Evolutionary conservation across 2,113 vertebrate genomes (phyloP), one percentile per base, ranked within the genome.

Genomic region (Hystrix brachyura): DNA sequence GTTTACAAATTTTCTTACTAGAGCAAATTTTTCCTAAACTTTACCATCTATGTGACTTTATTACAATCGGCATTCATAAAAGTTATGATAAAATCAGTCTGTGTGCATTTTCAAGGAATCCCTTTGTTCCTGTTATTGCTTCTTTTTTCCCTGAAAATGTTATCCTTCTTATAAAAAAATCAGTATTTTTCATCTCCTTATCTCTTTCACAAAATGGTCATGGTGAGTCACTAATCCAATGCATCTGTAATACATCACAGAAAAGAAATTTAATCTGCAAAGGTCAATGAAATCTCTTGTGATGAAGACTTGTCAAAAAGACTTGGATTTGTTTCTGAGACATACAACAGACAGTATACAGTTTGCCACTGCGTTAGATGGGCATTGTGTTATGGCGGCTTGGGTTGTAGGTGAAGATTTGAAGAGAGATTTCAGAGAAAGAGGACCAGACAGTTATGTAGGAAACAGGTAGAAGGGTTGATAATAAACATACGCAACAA

Each of bases 231-330:
- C 55, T 69, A 89, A 89, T 65, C 53, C 19, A 59, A 11, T 84
- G 48, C 10, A 76, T 93, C 91, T 93, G 91, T 65, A 93, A 34
- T 89, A 48, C 17, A 87, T 94, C 71, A 93, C 15, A 34, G 62
- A 88, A 87, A 32, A 85, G 55, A 96, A 96, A 98, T 97, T 86
- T 95, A 93, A 95, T 96, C 79, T 93, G 7, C 82, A 81, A 71
- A 93, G 38, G 80, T 97, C 93, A 89, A n/a, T 82, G 27, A 91
- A 82, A 95, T 95, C 86, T 90, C 72, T 93, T 64, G 64, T 60
- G n/a, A 95, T 83, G 14, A 84, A 96, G 87, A 87, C 23, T 89
- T 96, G 86, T 93, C 79, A 93, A 90, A 95, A 94, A 90, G 25
- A 27, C 89, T 8, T 43, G 1, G 23, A 48, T 79, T 87, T 90